Percentiles rank a stretch among this genome's conserved stretches.
Evolutionary conservation across 2,113 vertebrate species (phyloP).

Genomic region (Circaetus gallicus): DNA sequence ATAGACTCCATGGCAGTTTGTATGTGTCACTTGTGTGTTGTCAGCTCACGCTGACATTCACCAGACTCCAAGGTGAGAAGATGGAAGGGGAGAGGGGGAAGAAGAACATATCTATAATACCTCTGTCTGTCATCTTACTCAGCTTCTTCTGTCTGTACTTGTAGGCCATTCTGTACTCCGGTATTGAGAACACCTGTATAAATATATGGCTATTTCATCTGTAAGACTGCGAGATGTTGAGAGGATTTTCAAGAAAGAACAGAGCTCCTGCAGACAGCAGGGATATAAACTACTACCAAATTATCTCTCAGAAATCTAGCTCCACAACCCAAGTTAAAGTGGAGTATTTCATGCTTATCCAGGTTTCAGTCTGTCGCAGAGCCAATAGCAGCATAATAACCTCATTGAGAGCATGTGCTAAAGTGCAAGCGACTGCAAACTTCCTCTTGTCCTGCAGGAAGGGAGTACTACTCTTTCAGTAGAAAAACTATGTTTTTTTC

Average conservation of each 20-base stretch:
- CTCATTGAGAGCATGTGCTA: not conserved
- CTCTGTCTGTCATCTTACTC: not conserved
- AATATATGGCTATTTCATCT: not conserved
- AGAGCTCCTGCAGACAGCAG: not conserved
- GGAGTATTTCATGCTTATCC: not conserved
- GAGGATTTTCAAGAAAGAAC: not conserved
- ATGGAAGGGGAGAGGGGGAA: not conserved
- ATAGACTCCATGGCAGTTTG: not conserved
- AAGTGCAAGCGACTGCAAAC: not conserved
- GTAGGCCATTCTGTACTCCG: not conserved
- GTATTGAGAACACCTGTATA: not conserved
- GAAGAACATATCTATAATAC: not conserved
- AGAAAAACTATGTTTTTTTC: not conserved
- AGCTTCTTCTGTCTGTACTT: not conserved
- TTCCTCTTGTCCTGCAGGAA: not conserved
- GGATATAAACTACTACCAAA: not conserved
- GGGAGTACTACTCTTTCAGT: not conserved
- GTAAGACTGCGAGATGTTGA: not conserved
- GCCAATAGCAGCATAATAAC: not conserved
- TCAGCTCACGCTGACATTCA: not conserved
- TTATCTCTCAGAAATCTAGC: not conserved
- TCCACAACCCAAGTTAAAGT: not conserved
- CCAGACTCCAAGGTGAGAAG: not conserved
- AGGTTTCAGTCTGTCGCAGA: not conserved
- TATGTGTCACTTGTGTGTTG: not conserved